Evolutionary conservation across 2,113 vertebrate species (phyloP), one percentile per base, ranked within the genome.

Genomic region (Henicopernis longicauda): DNA sequence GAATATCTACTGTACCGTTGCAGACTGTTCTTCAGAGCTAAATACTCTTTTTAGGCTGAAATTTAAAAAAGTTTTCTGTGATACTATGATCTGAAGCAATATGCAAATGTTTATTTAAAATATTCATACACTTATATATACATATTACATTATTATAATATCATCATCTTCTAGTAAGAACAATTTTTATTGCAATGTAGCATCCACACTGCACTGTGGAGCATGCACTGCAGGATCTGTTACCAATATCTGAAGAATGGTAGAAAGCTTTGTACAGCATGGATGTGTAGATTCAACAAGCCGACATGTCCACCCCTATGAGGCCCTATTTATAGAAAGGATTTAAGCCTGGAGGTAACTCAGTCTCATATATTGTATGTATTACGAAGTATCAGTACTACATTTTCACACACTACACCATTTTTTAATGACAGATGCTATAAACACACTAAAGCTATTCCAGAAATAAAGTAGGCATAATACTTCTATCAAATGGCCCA

Each of bases 1-100:
- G 9, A 31, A 26, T 36, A 80, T 42, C 10, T 81, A 34, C n/a
- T 16, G 38, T 50, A 77, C 23, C 25, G 26, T 3, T 18, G 4
- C 55, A 47, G n/a, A 11, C 12, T 61, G 13, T 13, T 73, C 34
- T 45, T 63, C 31, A 17, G 31, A 77, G 7, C 15, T 55, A 74
- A 78, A 67, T n/a, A 36, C 9, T 26, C 18, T 11, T 63, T 72
- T n/a, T 21, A 67, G 42, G 9, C 8, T 0, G 0, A 21, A 42
- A 32, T 58, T 86, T 31, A 3, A 49, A 91, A 17, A 55, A 38
- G 13, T n/a, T 62, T 84, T 80, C 62, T 58, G 42, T 31, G 38
- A 23, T 38, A 66, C 13, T 52, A 4, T 1, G 2, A 63, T 44
- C 16, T 54, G n/a, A 67, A 85, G 50, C 7, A 91, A 83, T 55